Base-by-base conservation (phyloP, 2,113 vertebrate genomes). In the Nycticebus coucang region DNA sequence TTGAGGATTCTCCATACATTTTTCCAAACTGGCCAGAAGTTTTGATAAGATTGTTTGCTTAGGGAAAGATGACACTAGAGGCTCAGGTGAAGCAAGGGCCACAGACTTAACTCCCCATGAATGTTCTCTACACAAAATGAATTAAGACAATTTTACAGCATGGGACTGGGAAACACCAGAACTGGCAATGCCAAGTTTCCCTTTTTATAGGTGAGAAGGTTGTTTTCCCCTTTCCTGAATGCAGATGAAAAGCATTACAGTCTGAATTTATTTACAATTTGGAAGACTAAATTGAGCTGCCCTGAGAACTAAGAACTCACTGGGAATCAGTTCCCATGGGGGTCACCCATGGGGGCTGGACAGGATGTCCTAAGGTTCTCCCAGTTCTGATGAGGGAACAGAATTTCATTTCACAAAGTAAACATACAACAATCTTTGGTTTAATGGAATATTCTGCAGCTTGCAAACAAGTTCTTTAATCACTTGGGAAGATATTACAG, bases 331-430 rank as follows among this genome's bases (percentile, higher is more conserved):
- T 80, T 84, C 21, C 66, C 28, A 37, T 3, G n/a, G 28, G 60
- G 22, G 13, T 19, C 60, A 80, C 62, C 55, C 13, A 1, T 68
- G 1, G 4, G 11, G 15, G 45, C 80, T 84, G 24, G 10, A 77
- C 35, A 87, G 28, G 6, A 45, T 35, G 4, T 69, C 45, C 28
- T 78, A 33, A 78, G 19, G 7, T 68, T 92, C 68, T 81, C 55
- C 19, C 37, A 85, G 37, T 90, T 94, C 69, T 84, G 45, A 90
- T 35, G 21, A 82, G 11, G 30, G 17, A 96, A 93, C 17, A 92
- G 53, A 78, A 95, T 86, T 96, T 77, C 37, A 78, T 71, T 86
- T 93, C n/a, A 75, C 21, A 89, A 95, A 87, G 35, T 69, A 97
- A 94, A 91, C 64, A 95, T 84, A 35, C 62, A 95, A 89, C 18